A percentile compares a stretch with the other conserved stretches of the same genome.
Evolutionary conservation across 2,888 invertebrate species (phyloP).

Genomic region (Agriopis marginaria): DNA sequence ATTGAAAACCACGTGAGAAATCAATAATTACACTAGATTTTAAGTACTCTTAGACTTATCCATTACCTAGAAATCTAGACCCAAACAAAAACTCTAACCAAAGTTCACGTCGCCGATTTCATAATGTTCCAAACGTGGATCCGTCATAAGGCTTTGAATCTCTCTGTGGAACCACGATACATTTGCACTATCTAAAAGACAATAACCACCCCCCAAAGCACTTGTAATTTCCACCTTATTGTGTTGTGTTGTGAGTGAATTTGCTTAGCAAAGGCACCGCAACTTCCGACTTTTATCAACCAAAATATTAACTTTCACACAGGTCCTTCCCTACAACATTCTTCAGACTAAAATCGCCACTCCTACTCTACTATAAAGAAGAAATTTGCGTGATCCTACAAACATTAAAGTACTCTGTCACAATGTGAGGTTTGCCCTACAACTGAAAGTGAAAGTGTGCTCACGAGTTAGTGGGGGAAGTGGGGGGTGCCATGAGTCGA

Average conservation of each 20-base stretch:
- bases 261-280: conserved; percentile 39
- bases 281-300: conserved; percentile 68
- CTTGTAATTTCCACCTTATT: conserved; percentile 50
- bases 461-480: conserved; percentile 53
- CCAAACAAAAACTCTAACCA: conserved; percentile 45
- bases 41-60: conserved; percentile 3
- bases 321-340: conserved; percentile 51
- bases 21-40: background rate
- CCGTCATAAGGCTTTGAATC: conserved; percentile 83
- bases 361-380: conserved; percentile 16
- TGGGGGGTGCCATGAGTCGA: conserved; percentile 69
- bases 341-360: conserved; percentile 35
- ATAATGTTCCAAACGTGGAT: conserved; percentile 75
- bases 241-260: background rate
- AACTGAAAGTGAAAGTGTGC: conserved; percentile 84
- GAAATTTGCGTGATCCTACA: conserved; percentile 32
- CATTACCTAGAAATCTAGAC: conserved; percentile 31
- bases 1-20: background rate
- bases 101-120: conserved; percentile 78
- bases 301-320: conserved; percentile 52
- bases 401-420: conserved; percentile 51
- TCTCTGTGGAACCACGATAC: conserved; percentile 70
- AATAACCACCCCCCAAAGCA: conserved; percentile 40
- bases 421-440: conserved; percentile 73
- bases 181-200: conserved; percentile 47